A percentile compares a stretch with the other conserved stretches of the same genome.
Conservation (phyloP, 2,888 invertebrate species). For the Empis livida region DNA sequence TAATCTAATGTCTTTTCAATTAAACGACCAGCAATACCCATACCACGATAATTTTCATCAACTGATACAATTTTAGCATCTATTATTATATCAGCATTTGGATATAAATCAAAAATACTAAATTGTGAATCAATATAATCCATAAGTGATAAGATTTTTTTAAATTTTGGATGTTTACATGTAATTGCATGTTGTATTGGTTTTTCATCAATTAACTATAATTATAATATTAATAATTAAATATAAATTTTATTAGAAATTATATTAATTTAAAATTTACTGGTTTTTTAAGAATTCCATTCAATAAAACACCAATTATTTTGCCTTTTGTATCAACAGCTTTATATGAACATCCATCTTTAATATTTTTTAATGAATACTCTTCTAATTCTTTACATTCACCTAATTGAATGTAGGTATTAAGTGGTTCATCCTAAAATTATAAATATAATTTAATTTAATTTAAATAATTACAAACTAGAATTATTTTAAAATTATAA, state of each 20-base stretch:
- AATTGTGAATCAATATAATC: slow-evolving; percentile 37
- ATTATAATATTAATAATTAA: not conserved
- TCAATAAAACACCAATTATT: slow-evolving; percentile 42
- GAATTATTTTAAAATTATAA: too few species aligned
- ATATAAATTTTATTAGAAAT: not conserved
- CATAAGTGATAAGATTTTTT: slow-evolving; percentile 39
- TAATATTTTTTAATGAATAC: slow-evolving; percentile 39
- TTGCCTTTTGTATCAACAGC: slow-evolving; percentile 39
- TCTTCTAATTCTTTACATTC: slow-evolving; percentile 40
- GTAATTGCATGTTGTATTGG: slow-evolving; percentile 24
- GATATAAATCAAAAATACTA: slow-evolving; percentile 36
- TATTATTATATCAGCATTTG: slow-evolving; percentile 27
- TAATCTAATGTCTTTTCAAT: slow-evolving; percentile 29
- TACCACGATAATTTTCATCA: slow-evolving; percentile 30
- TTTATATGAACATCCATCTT: slow-evolving; percentile 42
- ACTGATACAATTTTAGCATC: slow-evolving; percentile 36
- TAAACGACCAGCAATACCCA: slow-evolving; percentile 33
- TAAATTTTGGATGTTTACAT: slow-evolving; percentile 41
- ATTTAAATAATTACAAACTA: too few species aligned
- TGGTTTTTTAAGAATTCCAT: slow-evolving; percentile 34
- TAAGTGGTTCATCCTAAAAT: slow-evolving; percentile 34
- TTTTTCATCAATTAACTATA: slow-evolving; percentile 12
- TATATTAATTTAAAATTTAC: slow-evolving; percentile 18
- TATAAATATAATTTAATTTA: slow-evolving; percentile 4
- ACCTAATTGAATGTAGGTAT: slow-evolving; percentile 30